Evolutionary conservation across 2,888 invertebrate genomes (phyloP).

Genomic region (Standfussiana lucernea): DNA sequence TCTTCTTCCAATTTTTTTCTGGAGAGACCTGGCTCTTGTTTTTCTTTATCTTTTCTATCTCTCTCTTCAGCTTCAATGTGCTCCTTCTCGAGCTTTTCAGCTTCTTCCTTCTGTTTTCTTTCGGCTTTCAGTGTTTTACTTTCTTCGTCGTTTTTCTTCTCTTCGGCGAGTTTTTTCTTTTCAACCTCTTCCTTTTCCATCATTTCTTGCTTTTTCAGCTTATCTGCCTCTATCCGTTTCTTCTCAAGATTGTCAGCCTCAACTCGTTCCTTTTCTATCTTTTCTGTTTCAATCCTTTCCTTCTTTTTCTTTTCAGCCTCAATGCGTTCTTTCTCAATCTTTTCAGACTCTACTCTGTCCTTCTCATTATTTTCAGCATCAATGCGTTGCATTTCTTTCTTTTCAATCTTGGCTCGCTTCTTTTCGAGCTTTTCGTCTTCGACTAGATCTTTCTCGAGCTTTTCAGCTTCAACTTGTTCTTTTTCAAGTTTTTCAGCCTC

Average conservation of each 20-base stretch:
- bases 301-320: neutral
- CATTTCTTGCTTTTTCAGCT: neutral
- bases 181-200: neutral
- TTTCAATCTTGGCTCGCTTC: too few species aligned
- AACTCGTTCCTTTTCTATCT: slow-evolving; percentile 22
- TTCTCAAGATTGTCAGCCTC: slow-evolving; percentile 47
- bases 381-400: too few species aligned
- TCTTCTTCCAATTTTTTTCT: neutral
- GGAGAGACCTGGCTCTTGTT: neutral
- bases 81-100: neutral
- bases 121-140: neutral
- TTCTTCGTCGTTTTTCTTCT: neutral
- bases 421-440: neutral
- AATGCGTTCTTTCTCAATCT: neutral
- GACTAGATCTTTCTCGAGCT: neutral
- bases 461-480: neutral
- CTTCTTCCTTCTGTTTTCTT: neutral
- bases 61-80: neutral
- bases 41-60: neutral
- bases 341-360: neutral
- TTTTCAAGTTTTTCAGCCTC: neutral
- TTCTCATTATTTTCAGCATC: neutral
- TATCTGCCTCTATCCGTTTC: neutral
- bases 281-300: neutral
- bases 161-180: neutral